phyloP scores from a whole-genome alignment of 2,113 vertebrate species.

The Pavo muticus region DNA sequence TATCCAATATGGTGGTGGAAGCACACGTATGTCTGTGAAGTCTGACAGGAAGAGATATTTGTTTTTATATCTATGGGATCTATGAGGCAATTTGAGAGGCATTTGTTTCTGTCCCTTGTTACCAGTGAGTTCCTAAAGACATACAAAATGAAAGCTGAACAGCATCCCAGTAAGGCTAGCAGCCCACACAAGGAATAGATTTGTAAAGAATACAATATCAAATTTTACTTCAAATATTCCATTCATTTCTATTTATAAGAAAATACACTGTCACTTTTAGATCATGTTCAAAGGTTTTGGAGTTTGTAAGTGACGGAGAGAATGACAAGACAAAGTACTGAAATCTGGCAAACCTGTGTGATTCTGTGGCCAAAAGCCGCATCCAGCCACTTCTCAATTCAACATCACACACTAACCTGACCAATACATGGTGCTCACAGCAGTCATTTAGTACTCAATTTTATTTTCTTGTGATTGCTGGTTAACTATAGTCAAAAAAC shows the following conservation, averaged over 20 bases:
- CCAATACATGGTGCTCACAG: conserved; percentile 15
- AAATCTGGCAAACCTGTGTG: background rate
- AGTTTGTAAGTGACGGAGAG: background rate
- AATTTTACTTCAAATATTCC: background rate
- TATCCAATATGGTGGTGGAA: background rate
- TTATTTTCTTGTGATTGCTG: conserved; percentile 2
- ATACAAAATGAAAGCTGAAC: background rate
- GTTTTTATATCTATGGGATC: background rate
- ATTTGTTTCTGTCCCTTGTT: background rate
- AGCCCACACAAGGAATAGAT: background rate
- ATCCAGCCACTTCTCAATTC: background rate
- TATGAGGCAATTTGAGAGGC: background rate
- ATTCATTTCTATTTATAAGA: background rate
- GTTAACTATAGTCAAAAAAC: conserved; percentile 37
- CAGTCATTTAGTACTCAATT: conserved; percentile 38
- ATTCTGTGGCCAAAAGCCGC: background rate
- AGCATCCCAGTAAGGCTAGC: background rate
- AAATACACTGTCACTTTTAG: background rate
- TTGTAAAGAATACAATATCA: background rate
- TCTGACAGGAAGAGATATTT: background rate
- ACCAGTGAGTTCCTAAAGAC: background rate
- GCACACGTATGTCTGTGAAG: background rate
- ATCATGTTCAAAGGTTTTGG: background rate
- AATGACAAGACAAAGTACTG: background rate
- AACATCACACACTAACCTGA: background rate